Conservation (phyloP, 1,140 invertebrate genomes). For the Plodia interpunctella region DNA sequence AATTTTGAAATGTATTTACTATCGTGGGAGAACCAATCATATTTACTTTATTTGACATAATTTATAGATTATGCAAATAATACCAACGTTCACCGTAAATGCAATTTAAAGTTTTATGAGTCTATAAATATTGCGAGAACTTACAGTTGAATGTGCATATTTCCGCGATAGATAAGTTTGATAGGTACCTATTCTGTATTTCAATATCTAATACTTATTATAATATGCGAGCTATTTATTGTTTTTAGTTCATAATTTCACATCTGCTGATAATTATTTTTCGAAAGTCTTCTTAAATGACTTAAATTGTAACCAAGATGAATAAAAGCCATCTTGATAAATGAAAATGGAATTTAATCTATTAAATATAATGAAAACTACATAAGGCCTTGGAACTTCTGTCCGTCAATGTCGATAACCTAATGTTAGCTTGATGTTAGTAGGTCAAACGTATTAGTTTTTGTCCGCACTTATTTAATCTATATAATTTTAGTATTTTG, state of each 20-base stretch:
- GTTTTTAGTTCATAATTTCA: no score
- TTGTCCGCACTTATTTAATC: slow-evolving; percentile 1
- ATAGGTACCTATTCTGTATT: no score
- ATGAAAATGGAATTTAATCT: no score
- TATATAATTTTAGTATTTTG: background rate
- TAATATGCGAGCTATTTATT: no score
- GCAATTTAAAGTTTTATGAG: background rate
- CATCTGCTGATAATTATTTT: no score
- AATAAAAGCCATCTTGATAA: no score
- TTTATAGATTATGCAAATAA: background rate
- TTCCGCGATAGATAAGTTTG: background rate
- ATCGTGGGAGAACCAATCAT: background rate
- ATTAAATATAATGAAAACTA: no score
- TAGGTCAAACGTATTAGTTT: slow-evolving; percentile 8
- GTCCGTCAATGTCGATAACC: slow-evolving; percentile 7
- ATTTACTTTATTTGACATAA: background rate
- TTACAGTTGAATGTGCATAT: background rate
- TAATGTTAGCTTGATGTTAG: background rate
- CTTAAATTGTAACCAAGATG: no score
- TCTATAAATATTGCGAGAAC: background rate
- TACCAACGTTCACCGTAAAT: background rate
- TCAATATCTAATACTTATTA: no score
- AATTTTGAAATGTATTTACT: background rate
- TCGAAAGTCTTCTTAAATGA: no score
- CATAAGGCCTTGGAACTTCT: background rate